Percentiles rank a stretch among this genome's conserved stretches.
These are phyloP conservation scores for Micrasema longulum DNA, from an alignment of 1,140 invertebrate species.

Conservation along the genomic window DNA sequence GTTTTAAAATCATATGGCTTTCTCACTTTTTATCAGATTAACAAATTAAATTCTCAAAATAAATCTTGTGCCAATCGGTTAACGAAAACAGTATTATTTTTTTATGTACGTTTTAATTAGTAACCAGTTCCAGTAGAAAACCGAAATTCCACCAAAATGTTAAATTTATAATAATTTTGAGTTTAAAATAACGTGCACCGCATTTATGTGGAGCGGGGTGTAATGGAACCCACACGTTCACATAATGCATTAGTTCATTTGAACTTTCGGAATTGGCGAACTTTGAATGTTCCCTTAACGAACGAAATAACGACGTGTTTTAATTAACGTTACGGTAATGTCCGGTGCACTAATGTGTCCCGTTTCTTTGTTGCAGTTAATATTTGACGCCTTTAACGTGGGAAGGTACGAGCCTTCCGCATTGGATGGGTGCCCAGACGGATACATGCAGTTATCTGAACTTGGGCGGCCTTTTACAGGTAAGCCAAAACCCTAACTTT, in stretches of 20 bases:
- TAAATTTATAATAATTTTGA: no score
- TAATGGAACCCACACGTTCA: no score
- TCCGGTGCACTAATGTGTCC: slow-evolving; percentile 19
- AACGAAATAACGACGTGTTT: slow-evolving; percentile 32
- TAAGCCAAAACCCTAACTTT: no score
- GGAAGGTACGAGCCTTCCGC: slow-evolving; percentile 77
- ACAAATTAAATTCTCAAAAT: no score
- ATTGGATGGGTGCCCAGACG: slow-evolving; percentile 80
- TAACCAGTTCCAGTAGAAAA: not conserved
- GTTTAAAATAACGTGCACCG: no score
- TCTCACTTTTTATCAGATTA: no score
- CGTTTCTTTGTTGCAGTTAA: slow-evolving; percentile 69
- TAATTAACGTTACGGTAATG: slow-evolving; percentile 20
- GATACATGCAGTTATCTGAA: slow-evolving; percentile 87
- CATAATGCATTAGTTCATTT: no score
- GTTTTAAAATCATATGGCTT: no score
- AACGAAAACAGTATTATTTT: not conserved
- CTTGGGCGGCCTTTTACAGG: slow-evolving; percentile 81
- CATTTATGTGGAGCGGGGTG: no score
- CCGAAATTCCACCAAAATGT: no score
- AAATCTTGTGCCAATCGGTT: no score
- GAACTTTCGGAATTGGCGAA: slow-evolving; percentile 16
- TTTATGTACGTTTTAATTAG: not conserved
- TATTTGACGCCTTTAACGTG: slow-evolving; percentile 86
- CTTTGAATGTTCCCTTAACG: slow-evolving; percentile 26